These are phyloP conservation scores for Neotoxoptera formosana DNA, from an alignment of 1,140 invertebrate species.

Conservation along the genomic window DNA sequence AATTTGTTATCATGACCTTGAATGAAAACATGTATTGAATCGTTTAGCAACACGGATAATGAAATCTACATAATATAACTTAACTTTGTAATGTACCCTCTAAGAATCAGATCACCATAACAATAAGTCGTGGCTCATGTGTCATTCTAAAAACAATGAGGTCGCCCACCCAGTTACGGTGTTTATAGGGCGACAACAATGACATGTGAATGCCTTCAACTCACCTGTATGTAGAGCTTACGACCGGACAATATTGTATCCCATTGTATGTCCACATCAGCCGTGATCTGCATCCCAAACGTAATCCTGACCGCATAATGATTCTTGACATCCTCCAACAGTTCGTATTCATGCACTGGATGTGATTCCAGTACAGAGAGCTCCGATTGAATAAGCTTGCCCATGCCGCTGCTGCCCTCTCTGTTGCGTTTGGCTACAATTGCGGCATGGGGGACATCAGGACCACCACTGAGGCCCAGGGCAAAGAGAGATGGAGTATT, in stretches of 20 bases:
- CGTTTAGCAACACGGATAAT: background rate
- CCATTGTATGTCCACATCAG: conserved; percentile 56
- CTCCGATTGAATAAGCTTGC: conserved; percentile 73
- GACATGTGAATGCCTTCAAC: background rate
- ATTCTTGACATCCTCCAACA: conserved; percentile 45
- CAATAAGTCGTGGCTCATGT: background rate
- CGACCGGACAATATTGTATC: conserved; percentile 56
- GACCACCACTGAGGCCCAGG: conserved; percentile 97
- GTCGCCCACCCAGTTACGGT: background rate
- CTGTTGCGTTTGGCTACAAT: conserved; percentile 69
- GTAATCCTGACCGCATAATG: conserved; percentile 47
- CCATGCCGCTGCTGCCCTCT: conserved; percentile 80
- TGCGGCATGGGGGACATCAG: conserved; percentile 89
- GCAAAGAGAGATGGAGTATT: conserved; percentile 90
- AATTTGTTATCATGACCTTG: conserved; percentile 46
- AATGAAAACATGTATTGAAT: background rate
- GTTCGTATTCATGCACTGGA: conserved; percentile 52
- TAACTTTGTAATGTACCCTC: background rate
- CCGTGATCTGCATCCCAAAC: conserved; percentile 56
- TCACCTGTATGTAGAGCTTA: conserved; percentile 57
- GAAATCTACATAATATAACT: background rate
- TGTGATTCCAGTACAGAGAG: conserved; percentile 66
- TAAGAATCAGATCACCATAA: background rate
- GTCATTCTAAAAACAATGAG: background rate
- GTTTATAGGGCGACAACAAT: background rate